A percentile compares a stretch with the other conserved stretches of the same genome.
Evolutionary conservation across 2,797 vertebrate genomes (phyloP).

Genomic region (Lycodopsis pacificus): DNA sequence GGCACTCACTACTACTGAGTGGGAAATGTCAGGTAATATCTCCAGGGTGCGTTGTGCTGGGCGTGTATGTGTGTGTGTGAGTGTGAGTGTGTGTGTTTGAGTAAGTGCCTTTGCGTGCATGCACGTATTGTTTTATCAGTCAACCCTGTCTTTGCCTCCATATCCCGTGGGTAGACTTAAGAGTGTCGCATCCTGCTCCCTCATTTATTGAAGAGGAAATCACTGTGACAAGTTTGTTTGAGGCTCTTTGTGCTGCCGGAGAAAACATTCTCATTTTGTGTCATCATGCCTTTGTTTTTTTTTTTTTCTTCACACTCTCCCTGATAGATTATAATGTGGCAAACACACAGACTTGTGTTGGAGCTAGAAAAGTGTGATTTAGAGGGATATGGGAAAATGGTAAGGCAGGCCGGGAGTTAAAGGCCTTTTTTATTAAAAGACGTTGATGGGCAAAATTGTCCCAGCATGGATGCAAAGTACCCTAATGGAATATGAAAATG

Average conservation of each 20-base stretch:
- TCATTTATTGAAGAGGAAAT: conserved; percentile 76
- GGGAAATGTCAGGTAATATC: conserved; percentile 77
- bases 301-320: neutral
- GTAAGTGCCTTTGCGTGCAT: conserved; percentile 56
- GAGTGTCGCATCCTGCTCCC: conserved; percentile 53
- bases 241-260: conserved; percentile 67
- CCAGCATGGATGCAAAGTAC: conserved; percentile 38
- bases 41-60: conserved; percentile 62
- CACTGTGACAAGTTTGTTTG: conserved; percentile 76
- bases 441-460: conserved; percentile 24
- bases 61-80: conserved; percentile 18
- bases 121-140: conserved; percentile 76
- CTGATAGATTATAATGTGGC: conserved; percentile 69
- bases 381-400: conserved; percentile 21
- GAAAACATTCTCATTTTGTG: conserved; percentile 74
- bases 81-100: conserved; percentile 34
- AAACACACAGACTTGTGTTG: conserved; percentile 46
- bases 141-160: conserved; percentile 66
- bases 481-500: conserved; percentile 18
- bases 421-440: conserved; percentile 10
- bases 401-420: conserved; percentile 33
- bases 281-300: conserved; percentile 54
- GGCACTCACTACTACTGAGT: conserved; percentile 54
- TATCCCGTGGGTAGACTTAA: conserved; percentile 69
- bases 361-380: conserved; percentile 44